Evolutionary conservation across 2,888 invertebrate species (phyloP), one percentile per base, ranked within the genome.

Genomic region (Ochropacha duplaris): DNA sequence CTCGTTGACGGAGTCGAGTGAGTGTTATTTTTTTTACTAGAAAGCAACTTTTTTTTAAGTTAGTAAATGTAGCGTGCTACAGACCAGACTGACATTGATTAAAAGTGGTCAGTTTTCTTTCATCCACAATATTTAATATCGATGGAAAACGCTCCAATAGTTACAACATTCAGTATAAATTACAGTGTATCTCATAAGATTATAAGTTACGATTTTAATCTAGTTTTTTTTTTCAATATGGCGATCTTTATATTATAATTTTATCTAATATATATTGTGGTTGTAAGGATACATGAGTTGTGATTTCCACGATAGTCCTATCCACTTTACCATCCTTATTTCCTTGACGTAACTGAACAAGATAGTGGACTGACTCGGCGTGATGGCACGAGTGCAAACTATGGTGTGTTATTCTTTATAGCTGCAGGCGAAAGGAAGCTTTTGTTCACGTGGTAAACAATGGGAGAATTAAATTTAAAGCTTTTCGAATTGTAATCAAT

Each of bases 241-340:
- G 92, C 92, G 88, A 93, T 92, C 90, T 90, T 93, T 93, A 92
- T 92, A 93, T 90, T 93, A 92, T 92, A 93, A 93, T 93, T 93
- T 94, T 93, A 93, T 94, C 93, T 94, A 94, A 94, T 94, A 94
- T 94, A 94, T 94, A 95, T 94, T 95, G 94, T 95, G 95, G 95
- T 94, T 95, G 94, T 94, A 94, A 94, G 94, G 94, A 94, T 88
- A 90, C 83, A 83, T 90, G 92, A 88, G 92, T 93, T 92, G 87
- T 93, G 89, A 93, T 93, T 93, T 93, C 89, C 91, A 80, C 80
- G 74, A 79, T 74, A 75, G 73, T 88, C 89, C 90, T 83, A 70
- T 85, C 86, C 86, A 79, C 74, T 74, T 69, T 71, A 76, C 85
- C 82, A 79, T 86, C 88, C 90, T 81, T 61, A 60, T 76, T 80